A percentile compares a stretch with the other conserved stretches of the same genome.
phyloP scores from a whole-genome alignment of 2,797 vertebrate species.

The Premnoplex brunnescens region DNA sequence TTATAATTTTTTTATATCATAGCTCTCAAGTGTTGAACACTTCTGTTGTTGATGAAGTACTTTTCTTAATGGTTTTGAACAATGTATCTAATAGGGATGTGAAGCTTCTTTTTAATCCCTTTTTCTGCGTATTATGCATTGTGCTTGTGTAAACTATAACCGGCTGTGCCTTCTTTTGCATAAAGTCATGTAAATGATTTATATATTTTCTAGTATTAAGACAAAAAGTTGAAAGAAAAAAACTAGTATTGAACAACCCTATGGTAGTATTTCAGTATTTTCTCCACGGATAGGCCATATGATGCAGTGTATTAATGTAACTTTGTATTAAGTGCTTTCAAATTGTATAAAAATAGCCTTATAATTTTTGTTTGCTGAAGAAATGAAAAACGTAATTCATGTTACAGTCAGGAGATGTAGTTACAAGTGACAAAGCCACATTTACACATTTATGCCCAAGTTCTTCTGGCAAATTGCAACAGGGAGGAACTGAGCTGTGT shows the following conservation, averaged over 20 bases:
- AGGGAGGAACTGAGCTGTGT: conserved; percentile 6
- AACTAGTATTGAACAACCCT: conserved; percentile 82
- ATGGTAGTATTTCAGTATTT: conserved; percentile 81
- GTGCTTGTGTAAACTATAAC: conserved; percentile 85
- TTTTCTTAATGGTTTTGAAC: conserved; percentile 73
- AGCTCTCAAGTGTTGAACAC: conserved; percentile 82
- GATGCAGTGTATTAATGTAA: conserved; percentile 83
- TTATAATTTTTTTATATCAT: conserved; percentile 79
- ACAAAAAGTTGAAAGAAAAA: conserved; percentile 78
- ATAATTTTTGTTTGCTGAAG: conserved; percentile 76
- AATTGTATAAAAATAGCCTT: conserved; percentile 79
- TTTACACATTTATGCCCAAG: conserved; percentile 22
- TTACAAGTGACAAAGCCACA: conserved; percentile 67
- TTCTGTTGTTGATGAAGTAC: conserved; percentile 77
- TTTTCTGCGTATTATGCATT: conserved; percentile 84
- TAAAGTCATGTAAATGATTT: conserved; percentile 89
- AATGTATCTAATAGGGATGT: conserved; percentile 82
- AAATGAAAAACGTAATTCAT: conserved; percentile 77
- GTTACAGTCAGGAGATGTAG: conserved; percentile 66
- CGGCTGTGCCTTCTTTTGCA: conserved; percentile 92
- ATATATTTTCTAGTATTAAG: conserved; percentile 86
- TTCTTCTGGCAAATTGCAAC: neutral
- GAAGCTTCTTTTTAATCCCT: conserved; percentile 79
- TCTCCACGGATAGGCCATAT: conserved; percentile 77
- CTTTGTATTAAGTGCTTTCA: conserved; percentile 85